Evolutionary conservation across 2,113 vertebrate genomes (phyloP).

Genomic region (Lophura nycthemera): DNA sequence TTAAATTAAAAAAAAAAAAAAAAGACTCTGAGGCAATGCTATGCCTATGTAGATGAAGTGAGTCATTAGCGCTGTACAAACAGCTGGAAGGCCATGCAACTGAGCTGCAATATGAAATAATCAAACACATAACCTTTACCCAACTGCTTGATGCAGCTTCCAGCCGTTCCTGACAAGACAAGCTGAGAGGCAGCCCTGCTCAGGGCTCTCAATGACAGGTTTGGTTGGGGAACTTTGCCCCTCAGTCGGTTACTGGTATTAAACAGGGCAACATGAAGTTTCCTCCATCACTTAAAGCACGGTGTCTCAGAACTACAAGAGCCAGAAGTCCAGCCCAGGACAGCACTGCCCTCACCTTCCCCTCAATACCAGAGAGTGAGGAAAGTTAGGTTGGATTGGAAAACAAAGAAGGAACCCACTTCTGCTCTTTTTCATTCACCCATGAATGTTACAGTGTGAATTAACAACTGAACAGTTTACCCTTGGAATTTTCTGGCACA

Average conservation of each 20-base stretch:
- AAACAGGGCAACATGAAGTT: neutral
- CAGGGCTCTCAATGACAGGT: too few relatives aligned
- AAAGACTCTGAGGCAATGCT: neutral
- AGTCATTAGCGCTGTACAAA: neutral
- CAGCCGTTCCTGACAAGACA: neutral
- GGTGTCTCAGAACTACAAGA: neutral
- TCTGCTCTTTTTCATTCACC: neutral
- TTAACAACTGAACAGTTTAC: neutral
- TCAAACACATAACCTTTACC: neutral
- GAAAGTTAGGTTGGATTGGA: neutral
- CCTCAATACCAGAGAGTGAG: neutral
- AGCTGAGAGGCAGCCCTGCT: neutral
- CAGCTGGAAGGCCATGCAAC: neutral
- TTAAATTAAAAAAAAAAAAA: neutral
- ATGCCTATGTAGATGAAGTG: neutral
- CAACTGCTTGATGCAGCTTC: neutral
- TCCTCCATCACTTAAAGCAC: neutral
- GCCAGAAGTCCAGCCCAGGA: neutral
- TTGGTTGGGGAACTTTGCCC: fast-evolving
- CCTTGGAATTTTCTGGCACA: neutral
- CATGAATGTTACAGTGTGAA: neutral
- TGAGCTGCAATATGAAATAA: neutral
- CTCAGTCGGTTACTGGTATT: neutral
- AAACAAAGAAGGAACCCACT: neutral
- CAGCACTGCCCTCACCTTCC: neutral